phyloP scores from a whole-genome alignment of 2,797 vertebrate genomes.

The Microhierax caerulescens region DNA sequence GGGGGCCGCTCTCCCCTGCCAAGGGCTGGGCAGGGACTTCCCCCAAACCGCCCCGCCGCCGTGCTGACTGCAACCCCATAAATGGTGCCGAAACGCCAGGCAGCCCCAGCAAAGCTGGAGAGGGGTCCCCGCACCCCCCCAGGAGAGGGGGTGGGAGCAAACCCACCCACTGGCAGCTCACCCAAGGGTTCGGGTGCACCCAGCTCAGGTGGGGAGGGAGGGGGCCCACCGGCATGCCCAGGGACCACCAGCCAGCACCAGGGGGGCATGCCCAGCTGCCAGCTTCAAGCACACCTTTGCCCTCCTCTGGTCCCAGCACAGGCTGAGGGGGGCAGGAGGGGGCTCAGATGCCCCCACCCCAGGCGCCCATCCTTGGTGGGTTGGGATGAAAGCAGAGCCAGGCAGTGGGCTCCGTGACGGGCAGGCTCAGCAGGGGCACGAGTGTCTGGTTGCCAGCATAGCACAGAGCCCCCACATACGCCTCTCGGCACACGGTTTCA shows the following conservation, averaged over 20 bases:
- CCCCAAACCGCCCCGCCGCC: not conserved
- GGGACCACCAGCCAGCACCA: not conserved
- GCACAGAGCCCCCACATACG: not conserved
- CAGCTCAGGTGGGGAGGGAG: not conserved
- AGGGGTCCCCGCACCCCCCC: not conserved
- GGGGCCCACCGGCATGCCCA: not conserved
- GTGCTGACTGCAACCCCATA: conserved; percentile 48
- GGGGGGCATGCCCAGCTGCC: not conserved
- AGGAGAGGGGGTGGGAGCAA: not conserved
- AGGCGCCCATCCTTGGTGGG: fast-evolving
- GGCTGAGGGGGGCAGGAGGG: not conserved
- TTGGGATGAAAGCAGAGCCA: conserved; percentile 36
- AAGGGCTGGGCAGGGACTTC: conserved; percentile 56
- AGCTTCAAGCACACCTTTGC: not conserved
- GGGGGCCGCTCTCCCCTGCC: not conserved
- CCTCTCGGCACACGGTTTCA: conserved; percentile 41
- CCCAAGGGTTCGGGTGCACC: not conserved
- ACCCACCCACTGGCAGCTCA: not conserved
- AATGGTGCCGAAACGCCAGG: conserved; percentile 32
- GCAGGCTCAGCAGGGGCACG: not conserved
- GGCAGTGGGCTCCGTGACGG: not conserved
- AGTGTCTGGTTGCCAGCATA: conserved; percentile 21
- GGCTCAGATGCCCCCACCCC: not conserved
- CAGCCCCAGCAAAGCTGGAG: not conserved
- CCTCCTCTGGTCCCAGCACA: not conserved